Evolutionary conservation across 2,113 vertebrate species (phyloP).

Genomic region (Ceyx cyanopectus): DNA sequence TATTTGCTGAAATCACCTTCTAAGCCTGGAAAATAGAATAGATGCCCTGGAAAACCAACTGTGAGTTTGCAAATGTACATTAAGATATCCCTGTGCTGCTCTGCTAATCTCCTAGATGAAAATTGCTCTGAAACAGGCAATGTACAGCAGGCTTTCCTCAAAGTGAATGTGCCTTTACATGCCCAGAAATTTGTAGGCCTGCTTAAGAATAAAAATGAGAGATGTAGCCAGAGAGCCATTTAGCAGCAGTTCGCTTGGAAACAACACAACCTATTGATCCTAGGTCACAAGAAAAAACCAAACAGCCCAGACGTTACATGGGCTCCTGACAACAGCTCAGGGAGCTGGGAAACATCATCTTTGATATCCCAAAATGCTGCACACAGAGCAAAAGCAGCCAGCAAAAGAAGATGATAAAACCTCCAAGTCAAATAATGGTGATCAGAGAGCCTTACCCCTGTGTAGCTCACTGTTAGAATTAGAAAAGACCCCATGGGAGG

Average conservation of each 20-base stretch:
- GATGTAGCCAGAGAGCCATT: conserved; percentile 39
- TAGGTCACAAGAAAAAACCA: conserved; percentile 47
- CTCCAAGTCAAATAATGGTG: not conserved
- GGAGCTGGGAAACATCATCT: not conserved
- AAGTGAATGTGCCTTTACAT: conserved; percentile 25
- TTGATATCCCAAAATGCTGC: not conserved
- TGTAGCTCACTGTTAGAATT: not conserved
- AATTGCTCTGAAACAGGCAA: conserved; percentile 40
- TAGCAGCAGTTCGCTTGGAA: conserved; percentile 51
- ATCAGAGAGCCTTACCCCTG: not conserved
- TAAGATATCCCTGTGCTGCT: conserved; percentile 31
- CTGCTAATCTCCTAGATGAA: conserved; percentile 17
- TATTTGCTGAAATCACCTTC: conserved; percentile 24
- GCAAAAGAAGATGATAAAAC: not conserved
- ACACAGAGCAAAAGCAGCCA: not conserved
- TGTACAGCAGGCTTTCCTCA: conserved; percentile 18
- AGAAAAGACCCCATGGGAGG: not conserved
- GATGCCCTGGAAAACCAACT: conserved; percentile 19
- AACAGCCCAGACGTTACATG: not conserved
- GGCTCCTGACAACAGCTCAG: not conserved
- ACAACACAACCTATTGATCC: conserved; percentile 67
- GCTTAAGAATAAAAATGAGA: conserved; percentile 45
- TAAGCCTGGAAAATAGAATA: conserved; percentile 17
- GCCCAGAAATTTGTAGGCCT: conserved; percentile 45
- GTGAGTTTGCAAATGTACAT: conserved; percentile 11